These are phyloP conservation scores for Esox niger DNA, from an alignment of 2,113 vertebrate genomes.

Conservation along the genomic window DNA sequence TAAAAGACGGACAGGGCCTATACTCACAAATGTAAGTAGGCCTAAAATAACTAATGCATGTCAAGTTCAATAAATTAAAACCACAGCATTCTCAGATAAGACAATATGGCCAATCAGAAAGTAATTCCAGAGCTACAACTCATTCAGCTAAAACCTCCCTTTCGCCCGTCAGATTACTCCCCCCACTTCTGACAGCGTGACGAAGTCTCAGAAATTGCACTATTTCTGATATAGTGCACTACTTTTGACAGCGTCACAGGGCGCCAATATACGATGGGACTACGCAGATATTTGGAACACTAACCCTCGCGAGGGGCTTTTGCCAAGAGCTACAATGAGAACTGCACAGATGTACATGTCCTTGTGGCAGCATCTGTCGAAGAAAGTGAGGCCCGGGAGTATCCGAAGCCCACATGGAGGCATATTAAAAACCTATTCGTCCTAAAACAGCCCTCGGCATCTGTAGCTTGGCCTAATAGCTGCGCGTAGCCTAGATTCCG, in stretches of 20 bases:
- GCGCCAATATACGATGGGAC: no score
- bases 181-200: slow-evolving; percentile 63
- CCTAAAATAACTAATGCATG: no score
- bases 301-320: slow-evolving; percentile 61
- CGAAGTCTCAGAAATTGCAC: not conserved
- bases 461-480: slow-evolving; percentile 30
- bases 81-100: no score
- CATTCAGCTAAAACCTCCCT: slow-evolving; percentile 47
- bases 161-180: slow-evolving; percentile 53
- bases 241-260: no score
- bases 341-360: slow-evolving; percentile 32
- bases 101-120: not conserved
- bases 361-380: slow-evolving; percentile 56
- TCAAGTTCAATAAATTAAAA: no score
- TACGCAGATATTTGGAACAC: not conserved
- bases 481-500: slow-evolving; percentile 53
- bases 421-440: slow-evolving; percentile 59
- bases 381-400: slow-evolving; percentile 30
- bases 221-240: no score
- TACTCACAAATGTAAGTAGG: no score
- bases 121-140: not conserved
- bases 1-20: no score
- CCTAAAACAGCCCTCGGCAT: slow-evolving; percentile 47
- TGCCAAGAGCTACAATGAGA: slow-evolving; percentile 56
- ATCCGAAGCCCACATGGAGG: slow-evolving; percentile 44